Evolutionary conservation across 1,140 invertebrate species (phyloP).

Genomic region (Reticulitermes speratus): DNA sequence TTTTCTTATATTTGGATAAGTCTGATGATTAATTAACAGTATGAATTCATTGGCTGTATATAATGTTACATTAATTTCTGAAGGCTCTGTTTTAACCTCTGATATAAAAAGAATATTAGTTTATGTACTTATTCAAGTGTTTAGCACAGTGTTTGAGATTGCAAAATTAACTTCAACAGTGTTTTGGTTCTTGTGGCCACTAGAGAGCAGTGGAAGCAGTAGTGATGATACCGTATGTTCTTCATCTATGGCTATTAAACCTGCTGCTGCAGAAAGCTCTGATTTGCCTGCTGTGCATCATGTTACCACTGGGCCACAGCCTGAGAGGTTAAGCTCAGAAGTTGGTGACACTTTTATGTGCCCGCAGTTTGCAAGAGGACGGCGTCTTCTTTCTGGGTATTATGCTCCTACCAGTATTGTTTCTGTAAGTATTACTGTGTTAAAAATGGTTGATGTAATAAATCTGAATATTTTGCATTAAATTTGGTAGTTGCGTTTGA

Average conservation of each 20-base stretch:
- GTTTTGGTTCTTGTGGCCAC: neutral
- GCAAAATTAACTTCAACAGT: neutral
- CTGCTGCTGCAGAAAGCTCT: neutral
- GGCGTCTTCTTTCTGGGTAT: slow-evolving; percentile 47
- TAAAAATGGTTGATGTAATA: too few species aligned
- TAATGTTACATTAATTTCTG: too few species aligned
- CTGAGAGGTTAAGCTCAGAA: slow-evolving; percentile 31
- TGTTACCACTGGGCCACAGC: slow-evolving; percentile 24
- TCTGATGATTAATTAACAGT: too few species aligned
- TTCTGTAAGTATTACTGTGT: slow-evolving; percentile 41
- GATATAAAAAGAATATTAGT: too few species aligned
- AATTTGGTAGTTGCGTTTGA: too few species aligned
- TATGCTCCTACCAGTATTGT: slow-evolving; percentile 45
- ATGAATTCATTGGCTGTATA: too few species aligned
- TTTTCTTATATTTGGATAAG: too few species aligned
- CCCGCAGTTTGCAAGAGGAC: slow-evolving; percentile 47
- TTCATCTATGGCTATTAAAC: neutral
- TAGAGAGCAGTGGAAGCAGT: slow-evolving; percentile 23
- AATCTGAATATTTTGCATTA: too few species aligned
- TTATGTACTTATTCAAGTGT: too few species aligned
- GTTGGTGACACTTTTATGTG: slow-evolving; percentile 40
- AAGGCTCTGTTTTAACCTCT: too few species aligned
- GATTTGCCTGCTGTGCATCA: neutral
- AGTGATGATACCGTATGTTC: neutral
- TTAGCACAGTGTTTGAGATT: neutral